Evolutionary conservation across 1,140 invertebrate species (phyloP), one percentile per base, ranked within the genome.

Genomic region (Odontomachus brunneus): DNA sequence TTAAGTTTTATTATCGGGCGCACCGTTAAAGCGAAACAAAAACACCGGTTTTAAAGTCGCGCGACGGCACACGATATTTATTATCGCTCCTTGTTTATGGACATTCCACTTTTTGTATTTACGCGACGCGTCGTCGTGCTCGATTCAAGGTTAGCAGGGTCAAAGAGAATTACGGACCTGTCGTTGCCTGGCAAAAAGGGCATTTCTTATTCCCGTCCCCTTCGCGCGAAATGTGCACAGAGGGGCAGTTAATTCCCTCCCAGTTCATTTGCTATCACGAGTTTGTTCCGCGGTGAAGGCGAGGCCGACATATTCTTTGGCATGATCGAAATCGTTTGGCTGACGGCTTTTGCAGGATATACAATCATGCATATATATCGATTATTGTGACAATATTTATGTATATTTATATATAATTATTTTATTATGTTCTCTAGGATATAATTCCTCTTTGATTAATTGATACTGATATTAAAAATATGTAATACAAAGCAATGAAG

Each of bases 141-240:
- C 33, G 83, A 74, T 86, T 88, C 73, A 88, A 88, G 87, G 87
- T 88, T 82, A 86, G 87, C 80, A 51, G 33, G 87, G 87, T 88
- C 60, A 80, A 80, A 76, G 80, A 69, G 81, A 84, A 67, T 83
- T 83, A 85, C 59, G 26, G 51, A 71, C 65, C 49, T 60, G 67
- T 75, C 59, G 83, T 74, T 72, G 74, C n/a, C 22, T 26, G 22
- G 59, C 33, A 75, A 69, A 53, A 65, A 72, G 24, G 38, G 26
- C n/a, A n/a, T 55, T 73, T 57, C 33, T 53, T 57, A 53, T 38
- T 85, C 51, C 22, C 24, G 49, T 60, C n/a, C n/a, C 22, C 26
- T n/a, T 71, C 19, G 38, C 4, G 65, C n/a, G 66, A 48, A 59
- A 19, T 4, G n/a, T 17, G n/a, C 57, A 57, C n/a, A 14, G 59